Evolutionary conservation across 1,140 invertebrate genomes (phyloP).

Genomic region (Habropoda laboriosa): DNA sequence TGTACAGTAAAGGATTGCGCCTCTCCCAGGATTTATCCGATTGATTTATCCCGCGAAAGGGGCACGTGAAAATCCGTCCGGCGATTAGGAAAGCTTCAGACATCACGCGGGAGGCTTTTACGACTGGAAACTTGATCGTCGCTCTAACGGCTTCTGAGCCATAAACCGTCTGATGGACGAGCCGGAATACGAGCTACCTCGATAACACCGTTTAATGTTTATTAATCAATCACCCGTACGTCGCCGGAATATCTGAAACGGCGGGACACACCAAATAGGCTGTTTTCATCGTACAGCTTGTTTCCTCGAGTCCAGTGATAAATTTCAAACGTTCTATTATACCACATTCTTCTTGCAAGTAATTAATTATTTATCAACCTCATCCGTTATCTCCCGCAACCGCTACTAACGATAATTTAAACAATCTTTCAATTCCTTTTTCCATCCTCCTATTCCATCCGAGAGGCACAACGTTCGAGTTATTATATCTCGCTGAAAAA

Average conservation of each 20-base stretch:
- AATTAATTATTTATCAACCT: too few species aligned
- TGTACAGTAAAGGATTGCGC: too few species aligned
- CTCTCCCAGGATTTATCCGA: too few species aligned
- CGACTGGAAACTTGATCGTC: constrained; percentile 40
- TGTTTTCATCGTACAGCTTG: background rate
- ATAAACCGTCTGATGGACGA: constrained; percentile 39
- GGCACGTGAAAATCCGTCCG: constrained; percentile 11
- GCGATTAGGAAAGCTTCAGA: constrained; percentile 28
- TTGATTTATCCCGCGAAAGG: background rate
- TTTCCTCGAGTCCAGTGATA: background rate
- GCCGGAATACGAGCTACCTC: constrained; percentile 11
- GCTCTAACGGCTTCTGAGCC: constrained; percentile 33
- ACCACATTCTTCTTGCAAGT: too few species aligned
- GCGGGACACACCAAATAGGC: too few species aligned
- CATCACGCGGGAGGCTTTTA: constrained; percentile 30
- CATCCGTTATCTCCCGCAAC: too few species aligned
- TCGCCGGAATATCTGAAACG: background rate
- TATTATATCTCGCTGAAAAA: too few species aligned
- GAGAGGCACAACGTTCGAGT: too few species aligned
- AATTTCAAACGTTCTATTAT: too few species aligned
- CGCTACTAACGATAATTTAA: too few species aligned
- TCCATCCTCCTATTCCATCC: too few species aligned
- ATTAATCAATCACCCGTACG: constrained; percentile 21
- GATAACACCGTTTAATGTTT: constrained; percentile 40
- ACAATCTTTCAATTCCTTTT: too few species aligned